These are phyloP conservation scores for Epizoanthus illoricatus DNA, from an alignment of 92 coral and sea anemone genomes.

Conservation along the genomic window DNA sequence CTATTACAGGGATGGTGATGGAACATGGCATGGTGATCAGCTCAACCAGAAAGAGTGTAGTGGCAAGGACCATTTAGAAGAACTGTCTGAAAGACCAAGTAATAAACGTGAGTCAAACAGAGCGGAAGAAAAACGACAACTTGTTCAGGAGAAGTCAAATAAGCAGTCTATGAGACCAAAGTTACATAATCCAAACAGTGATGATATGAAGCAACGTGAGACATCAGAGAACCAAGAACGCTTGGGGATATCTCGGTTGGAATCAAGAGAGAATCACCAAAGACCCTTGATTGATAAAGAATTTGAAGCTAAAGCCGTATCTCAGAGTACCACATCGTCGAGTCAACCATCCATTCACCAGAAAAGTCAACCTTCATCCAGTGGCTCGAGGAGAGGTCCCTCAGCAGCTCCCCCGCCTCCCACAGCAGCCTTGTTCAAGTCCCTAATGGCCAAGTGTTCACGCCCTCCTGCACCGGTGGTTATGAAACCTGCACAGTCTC, in stretches of 20 bases:
- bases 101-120: not conserved
- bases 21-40: not conserved
- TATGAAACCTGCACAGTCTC: slow-evolving; percentile 38
- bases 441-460: slow-evolving; percentile 79
- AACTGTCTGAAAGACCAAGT: not conserved
- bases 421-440: slow-evolving; percentile 66
- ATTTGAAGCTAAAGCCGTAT: not conserved
- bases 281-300: not conserved
- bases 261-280: not conserved
- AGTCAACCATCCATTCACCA: slow-evolving; percentile 5
- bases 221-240: not conserved
- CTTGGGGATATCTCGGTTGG: not conserved
- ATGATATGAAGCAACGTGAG: not conserved
- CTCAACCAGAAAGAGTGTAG: not conserved
- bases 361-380: not conserved
- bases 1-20: slow-evolving; percentile 9
- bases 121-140: not conserved
- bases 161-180: not conserved
- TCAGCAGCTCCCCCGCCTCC: slow-evolving; percentile 88
- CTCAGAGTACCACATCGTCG: not conserved
- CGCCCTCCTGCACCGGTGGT: slow-evolving; percentile 82
- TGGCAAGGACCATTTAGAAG: not conserved
- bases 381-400: not conserved
- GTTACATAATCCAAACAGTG: not conserved
- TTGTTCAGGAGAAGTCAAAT: not conserved